Conservation (phyloP, 2,888 invertebrate genomes). For the Spicauda simplicius region DNA sequence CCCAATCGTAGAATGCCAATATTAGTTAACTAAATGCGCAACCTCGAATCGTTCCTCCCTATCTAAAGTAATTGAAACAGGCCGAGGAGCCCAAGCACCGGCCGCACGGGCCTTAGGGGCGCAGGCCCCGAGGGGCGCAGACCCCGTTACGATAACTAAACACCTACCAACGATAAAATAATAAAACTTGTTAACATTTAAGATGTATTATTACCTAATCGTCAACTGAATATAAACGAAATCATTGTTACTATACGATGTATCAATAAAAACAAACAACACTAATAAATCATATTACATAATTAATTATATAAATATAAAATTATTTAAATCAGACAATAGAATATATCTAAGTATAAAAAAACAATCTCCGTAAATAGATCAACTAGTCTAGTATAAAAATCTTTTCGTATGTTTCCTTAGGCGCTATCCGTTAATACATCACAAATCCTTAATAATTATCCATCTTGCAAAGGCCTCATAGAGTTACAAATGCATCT, state of each 20-base stretch:
- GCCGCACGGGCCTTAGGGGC: conserved; percentile 48
- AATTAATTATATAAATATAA: conserved; percentile 81
- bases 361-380: conserved; percentile 86
- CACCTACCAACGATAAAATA: conserved; percentile 77
- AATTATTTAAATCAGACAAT: conserved; percentile 85
- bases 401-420: conserved; percentile 85
- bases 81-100: conserved; percentile 79
- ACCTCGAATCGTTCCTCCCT: conserved; percentile 75
- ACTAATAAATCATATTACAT: conserved; percentile 81
- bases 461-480: conserved; percentile 85
- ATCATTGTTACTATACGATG: conserved; percentile 73
- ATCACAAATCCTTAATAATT: conserved; percentile 85
- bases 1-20: conserved; percentile 86
- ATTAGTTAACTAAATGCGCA: conserved; percentile 83
- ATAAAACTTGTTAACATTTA: conserved; percentile 73
- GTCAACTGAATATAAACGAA: conserved; percentile 70
- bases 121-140: too few relatives aligned
- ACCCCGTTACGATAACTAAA: conserved; percentile 59
- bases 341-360: conserved; percentile 85
- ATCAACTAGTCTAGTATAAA: conserved; percentile 85
- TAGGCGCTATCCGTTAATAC: conserved; percentile 85
- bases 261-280: conserved; percentile 85
- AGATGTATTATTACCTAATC: conserved; percentile 56
- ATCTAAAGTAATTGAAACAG: conserved; percentile 78
- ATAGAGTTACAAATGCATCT: conserved; percentile 85